Evolutionary conservation across 2,888 invertebrate genomes (phyloP).

Genomic region (Antheraea assamensis): DNA sequence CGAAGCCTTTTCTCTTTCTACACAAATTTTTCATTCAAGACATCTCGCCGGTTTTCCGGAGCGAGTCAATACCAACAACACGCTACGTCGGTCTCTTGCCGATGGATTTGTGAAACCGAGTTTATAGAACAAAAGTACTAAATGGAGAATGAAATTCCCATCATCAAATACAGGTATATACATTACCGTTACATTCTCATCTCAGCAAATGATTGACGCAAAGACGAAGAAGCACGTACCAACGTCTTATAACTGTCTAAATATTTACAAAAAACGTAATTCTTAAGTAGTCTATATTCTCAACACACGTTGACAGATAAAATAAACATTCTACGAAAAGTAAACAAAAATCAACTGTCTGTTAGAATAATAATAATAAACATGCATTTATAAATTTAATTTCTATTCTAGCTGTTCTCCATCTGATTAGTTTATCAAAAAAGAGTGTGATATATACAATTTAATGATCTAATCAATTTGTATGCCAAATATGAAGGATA

Average conservation of each 20-base stretch:
- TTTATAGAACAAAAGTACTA: no score
- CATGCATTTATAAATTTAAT: background rate
- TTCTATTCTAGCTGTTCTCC: no score
- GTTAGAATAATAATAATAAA: background rate
- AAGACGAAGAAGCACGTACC: background rate
- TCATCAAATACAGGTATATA: background rate
- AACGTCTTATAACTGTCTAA: background rate
- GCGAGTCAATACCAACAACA: no score
- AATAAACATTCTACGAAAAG: slow-evolving; percentile 1
- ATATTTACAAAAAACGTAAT: slow-evolving; percentile 7
- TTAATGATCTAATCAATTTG: no score
- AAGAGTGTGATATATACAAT: no score
- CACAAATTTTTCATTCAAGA: no score
- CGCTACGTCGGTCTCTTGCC: no score
- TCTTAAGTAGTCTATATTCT: slow-evolving; percentile 6
- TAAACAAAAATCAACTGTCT: background rate
- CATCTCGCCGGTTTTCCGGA: no score
- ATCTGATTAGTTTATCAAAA: no score
- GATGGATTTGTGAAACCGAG: no score
- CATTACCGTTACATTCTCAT: background rate
- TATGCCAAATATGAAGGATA: no score
- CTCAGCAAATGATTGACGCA: background rate
- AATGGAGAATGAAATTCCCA: background rate
- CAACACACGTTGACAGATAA: background rate
- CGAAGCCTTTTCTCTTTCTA: background rate